These are phyloP conservation scores for Orycteropus afer DNA, from an alignment of 2,113 vertebrate genomes.

Conservation along the genomic window DNA sequence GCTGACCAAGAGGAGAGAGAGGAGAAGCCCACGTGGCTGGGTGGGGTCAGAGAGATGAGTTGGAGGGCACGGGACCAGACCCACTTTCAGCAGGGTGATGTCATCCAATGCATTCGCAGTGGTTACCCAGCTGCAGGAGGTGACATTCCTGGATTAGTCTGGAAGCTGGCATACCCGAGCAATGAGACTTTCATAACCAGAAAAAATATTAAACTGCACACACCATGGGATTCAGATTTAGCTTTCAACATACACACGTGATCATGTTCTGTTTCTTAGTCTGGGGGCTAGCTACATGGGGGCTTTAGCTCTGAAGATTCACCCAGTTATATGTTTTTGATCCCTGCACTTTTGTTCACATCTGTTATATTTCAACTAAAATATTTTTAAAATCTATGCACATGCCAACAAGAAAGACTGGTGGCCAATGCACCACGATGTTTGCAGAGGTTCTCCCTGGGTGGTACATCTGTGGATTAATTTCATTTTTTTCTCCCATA, in stretches of 20 bases:
- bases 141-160: background rate
- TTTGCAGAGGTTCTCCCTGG: background rate
- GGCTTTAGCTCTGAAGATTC: background rate
- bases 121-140: background rate
- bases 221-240: background rate
- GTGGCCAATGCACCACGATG: accelerated
- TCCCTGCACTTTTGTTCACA: background rate
- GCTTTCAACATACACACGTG: accelerated
- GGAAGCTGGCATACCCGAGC: background rate
- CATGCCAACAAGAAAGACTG: background rate
- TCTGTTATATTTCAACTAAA: background rate
- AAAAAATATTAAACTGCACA: background rate
- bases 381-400: background rate
- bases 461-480: background rate
- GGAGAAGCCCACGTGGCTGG: background rate
- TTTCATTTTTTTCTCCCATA: slow-evolving; percentile 30
- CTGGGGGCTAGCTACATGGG: accelerated
- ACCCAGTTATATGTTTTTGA: accelerated
- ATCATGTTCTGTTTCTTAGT: background rate
- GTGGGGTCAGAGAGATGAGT: background rate
- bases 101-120: background rate
- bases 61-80: background rate
- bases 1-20: background rate
- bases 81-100: background rate
- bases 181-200: background rate